These are phyloP conservation scores for Myathropa florea DNA, from an alignment of 2,888 invertebrate genomes.

Conservation along the genomic window DNA sequence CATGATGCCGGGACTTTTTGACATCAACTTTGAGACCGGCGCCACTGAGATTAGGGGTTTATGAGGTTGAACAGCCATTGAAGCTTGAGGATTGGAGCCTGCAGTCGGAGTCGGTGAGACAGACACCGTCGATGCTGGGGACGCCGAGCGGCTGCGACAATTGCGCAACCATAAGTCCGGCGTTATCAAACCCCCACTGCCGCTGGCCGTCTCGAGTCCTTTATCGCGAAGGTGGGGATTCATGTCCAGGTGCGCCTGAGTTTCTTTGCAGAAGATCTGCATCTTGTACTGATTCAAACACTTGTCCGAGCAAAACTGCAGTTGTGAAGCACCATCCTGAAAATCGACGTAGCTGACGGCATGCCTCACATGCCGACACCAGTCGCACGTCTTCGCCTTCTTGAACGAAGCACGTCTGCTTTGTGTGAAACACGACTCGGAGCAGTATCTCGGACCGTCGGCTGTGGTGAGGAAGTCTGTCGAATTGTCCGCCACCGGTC, in stretches of 20 bases:
- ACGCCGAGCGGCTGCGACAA: conserved; percentile 86
- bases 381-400: conserved; percentile 94
- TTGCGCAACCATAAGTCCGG: conserved; percentile 95
- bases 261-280: conserved; percentile 97
- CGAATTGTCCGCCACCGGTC: conserved; percentile 83
- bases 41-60: conserved; percentile 86
- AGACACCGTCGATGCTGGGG: conserved; percentile 83
- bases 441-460: conserved; percentile 84
- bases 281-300: conserved; percentile 98
- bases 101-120: conserved; percentile 81
- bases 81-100: neutral
- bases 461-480: conserved; percentile 81
- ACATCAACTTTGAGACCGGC: conserved; percentile 85
- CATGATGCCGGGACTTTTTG: conserved; percentile 76
- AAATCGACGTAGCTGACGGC: conserved; percentile 96
- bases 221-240: conserved; percentile 86
- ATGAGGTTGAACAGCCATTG: conserved; percentile 80
- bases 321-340: conserved; percentile 93
- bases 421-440: conserved; percentile 94
- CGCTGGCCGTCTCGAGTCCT: conserved; percentile 76
- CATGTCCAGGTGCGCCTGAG: conserved; percentile 94
- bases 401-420: conserved; percentile 94
- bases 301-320: conserved; percentile 95
- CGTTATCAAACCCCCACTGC: conserved; percentile 85
- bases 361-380: conserved; percentile 94